phyloP scores from a whole-genome alignment of 1,140 invertebrate species.

The Scaptomyza montana region DNA sequence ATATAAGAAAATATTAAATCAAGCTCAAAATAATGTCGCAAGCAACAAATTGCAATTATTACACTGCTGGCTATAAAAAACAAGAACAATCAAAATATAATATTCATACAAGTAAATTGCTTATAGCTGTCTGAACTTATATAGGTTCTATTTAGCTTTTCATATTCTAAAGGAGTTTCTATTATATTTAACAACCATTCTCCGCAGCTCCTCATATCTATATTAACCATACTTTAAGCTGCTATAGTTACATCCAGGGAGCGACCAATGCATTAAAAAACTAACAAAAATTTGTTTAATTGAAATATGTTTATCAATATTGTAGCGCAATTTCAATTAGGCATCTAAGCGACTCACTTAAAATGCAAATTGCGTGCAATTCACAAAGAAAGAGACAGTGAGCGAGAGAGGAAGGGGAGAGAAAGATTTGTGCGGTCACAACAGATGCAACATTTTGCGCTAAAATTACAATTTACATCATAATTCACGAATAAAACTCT shows the following conservation, averaged over 20 bases:
- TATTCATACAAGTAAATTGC: neutral
- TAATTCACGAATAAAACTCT: conserved; percentile 48
- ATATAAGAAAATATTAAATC: neutral
- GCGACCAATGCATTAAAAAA: neutral
- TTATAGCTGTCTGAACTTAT: too few relatives aligned
- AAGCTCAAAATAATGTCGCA: neutral
- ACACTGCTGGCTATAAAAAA: neutral
- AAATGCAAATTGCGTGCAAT: conserved; percentile 76
- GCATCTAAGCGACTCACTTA: conserved; percentile 76
- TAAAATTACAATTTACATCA: conserved; percentile 28
- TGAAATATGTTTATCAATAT: conserved; percentile 64
- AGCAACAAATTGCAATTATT: neutral
- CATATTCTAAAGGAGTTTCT: neutral
- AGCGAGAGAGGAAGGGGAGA: neutral
- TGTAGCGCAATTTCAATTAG: conserved; percentile 66
- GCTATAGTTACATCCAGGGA: conserved; percentile 10
- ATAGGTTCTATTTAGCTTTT: too few relatives aligned
- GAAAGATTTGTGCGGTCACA: neutral
- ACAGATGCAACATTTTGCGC: conserved; percentile 21
- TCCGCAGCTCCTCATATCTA: neutral
- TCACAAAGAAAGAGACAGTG: conserved; percentile 45
- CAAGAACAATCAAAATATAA: neutral
- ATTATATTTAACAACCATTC: neutral
- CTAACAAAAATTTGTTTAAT: conserved; percentile 44
- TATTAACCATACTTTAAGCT: neutral